Conservation (phyloP, 2,888 invertebrate species). For the Hypolimnas misippus region DNA sequence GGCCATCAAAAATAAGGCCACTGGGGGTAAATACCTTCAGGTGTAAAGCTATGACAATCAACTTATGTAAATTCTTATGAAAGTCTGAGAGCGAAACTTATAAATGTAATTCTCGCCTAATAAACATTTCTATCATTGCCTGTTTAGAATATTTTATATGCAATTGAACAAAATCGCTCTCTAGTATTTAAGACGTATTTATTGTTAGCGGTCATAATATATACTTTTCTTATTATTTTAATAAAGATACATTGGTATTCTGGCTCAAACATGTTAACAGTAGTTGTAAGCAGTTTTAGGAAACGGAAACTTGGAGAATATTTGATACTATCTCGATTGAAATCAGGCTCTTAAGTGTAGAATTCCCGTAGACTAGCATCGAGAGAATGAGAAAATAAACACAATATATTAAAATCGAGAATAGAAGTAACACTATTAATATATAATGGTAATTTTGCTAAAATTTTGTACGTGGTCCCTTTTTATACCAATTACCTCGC, state of each 20-base stretch:
- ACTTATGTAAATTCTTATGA: too few species aligned
- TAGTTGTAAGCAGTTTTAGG: background rate
- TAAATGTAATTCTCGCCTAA: too few species aligned
- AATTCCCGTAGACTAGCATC: slow-evolving; percentile 22
- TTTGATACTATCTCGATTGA: background rate
- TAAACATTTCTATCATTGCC: slow-evolving; percentile 44
- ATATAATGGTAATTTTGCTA: slow-evolving; percentile 39
- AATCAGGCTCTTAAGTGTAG: slow-evolving; percentile 1
- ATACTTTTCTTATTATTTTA: background rate
- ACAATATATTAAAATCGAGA: slow-evolving; percentile 18
- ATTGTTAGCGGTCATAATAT: slow-evolving; percentile 48
- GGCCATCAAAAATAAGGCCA: too few species aligned
- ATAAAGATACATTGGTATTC: background rate
- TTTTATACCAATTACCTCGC: slow-evolving; percentile 46
- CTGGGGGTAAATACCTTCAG: too few species aligned
- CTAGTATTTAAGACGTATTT: slow-evolving; percentile 68
- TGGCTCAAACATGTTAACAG: slow-evolving; percentile 2
- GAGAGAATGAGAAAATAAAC: slow-evolving; percentile 10
- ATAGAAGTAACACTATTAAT: slow-evolving; percentile 28
- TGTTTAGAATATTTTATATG: slow-evolving; percentile 45
- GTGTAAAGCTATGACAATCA: too few species aligned
- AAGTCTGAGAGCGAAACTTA: too few species aligned
- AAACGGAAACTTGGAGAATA: background rate
- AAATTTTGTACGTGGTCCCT: slow-evolving; percentile 41
- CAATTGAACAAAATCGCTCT: slow-evolving; percentile 57